Percentiles rank a stretch among this genome's conserved stretches.
Evolutionary conservation across 2,113 vertebrate genomes (phyloP).

Genomic region (Gavialis gangeticus): DNA sequence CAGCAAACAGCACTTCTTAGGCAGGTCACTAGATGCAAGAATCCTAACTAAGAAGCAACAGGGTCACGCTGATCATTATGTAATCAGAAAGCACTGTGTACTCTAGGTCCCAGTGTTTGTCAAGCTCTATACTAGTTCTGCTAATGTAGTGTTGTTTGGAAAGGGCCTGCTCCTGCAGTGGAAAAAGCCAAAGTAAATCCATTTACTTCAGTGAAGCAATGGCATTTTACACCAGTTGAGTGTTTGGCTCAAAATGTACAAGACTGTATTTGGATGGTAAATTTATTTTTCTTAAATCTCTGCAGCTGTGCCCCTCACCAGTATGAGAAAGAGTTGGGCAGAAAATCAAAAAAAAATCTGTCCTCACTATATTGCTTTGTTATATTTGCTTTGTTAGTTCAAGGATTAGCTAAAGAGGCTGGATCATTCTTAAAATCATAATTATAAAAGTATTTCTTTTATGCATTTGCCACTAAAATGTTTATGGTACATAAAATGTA

Average conservation of each 20-base stretch:
- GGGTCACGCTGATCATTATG: not conserved
- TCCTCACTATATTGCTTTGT: not conserved
- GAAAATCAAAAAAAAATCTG: not conserved
- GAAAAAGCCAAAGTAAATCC: not conserved
- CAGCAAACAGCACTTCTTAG: not conserved
- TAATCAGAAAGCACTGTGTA: not conserved
- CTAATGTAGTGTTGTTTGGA: not conserved
- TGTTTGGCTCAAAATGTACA: not conserved
- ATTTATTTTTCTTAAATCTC: not conserved
- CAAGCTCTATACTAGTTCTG: not conserved
- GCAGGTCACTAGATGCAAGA: not conserved
- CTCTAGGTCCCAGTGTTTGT: not conserved
- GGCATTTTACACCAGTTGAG: not conserved
- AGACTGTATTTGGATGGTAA: not conserved
- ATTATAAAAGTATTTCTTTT: not conserved
- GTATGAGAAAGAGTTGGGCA: not conserved
- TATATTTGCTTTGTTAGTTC: not conserved
- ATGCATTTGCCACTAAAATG: not conserved
- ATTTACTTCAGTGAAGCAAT: not conserved
- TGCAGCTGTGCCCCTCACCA: not conserved
- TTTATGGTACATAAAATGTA: not conserved
- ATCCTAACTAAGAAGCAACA: not conserved
- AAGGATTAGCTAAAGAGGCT: not conserved
- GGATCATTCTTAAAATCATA: not conserved
- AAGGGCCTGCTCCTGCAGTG: not conserved